Base-by-base conservation (phyloP, 2,113 vertebrate genomes). In the Mionectes macconnelli region DNA sequence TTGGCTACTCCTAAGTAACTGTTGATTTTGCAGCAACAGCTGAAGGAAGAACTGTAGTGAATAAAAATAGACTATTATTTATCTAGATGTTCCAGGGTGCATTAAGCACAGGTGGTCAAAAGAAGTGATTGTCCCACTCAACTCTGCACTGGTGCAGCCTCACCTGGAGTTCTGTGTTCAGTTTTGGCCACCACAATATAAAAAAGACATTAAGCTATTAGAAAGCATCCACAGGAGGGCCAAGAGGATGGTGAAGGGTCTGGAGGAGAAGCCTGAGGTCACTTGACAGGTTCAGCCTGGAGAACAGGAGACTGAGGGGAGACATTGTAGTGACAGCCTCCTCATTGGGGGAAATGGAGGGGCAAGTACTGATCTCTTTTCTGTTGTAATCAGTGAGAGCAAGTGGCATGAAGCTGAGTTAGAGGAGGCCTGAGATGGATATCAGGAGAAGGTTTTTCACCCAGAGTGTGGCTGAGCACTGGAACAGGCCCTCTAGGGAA, bases 281-380 rank as follows among this genome's bases (percentile, higher is more conserved):
- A 47, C 40, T 70, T 39, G 19, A 3, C 53, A 9, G 39, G 19
- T 17, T n/a, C 19, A 40, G 28, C 66, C n/a, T 63, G 24, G 56
- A 57, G 24, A 13, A 52, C 47, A 49, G 18, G 18, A 33, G 14
- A 23, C 14, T 52, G 27, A 77, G 28, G 12, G 19, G 23, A 62
- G 8, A 15, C 10, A 14, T 1, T 35, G 16, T 14, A 31, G 16
- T 68, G 25, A 44, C 45, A 60, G 5, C 9, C n/a, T 33, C 23
- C 12, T n/a, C 47, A 45, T 0, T 0, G 30, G 28, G 5, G 16
- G 16, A 62, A 78, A n/a, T 30, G n/a, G 55, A 55, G 23, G 3
- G 9, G 22, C 11, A 28, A n/a, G 5, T 2, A 8, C 8, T 17
- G 47, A 24, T 47, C 9, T n/a, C n/a, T 45, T 45, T 19, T 30